phyloP scores from a whole-genome alignment of 2,797 vertebrate species.

The Balearica regulorum region DNA sequence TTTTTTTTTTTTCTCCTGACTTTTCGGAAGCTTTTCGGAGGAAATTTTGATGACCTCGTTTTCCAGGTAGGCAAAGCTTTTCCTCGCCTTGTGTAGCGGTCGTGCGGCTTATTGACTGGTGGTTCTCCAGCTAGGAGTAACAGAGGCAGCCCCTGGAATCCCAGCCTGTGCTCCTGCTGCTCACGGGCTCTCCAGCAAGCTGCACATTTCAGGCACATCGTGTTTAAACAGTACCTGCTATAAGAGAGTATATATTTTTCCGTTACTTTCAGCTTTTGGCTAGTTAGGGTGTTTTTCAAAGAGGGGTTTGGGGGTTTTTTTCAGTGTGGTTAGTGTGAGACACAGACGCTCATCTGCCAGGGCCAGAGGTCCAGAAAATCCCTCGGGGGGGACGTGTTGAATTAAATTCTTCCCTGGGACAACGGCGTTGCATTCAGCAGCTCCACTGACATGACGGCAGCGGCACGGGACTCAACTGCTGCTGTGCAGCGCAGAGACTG shows the following conservation, averaged over 20 bases:
- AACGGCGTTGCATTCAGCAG: not conserved
- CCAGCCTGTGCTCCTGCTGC: not conserved
- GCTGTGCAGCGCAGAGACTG: not conserved
- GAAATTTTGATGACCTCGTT: not conserved
- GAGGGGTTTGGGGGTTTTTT: not conserved
- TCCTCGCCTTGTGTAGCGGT: not conserved
- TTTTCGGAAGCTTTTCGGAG: accelerated
- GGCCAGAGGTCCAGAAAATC: not conserved
- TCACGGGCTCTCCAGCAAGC: not conserved
- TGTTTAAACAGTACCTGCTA: not conserved
- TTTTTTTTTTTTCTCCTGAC: not conserved
- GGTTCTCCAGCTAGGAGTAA: not conserved
- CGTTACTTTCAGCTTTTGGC: not conserved
- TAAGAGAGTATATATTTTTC: not conserved
- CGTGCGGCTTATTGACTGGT: accelerated
- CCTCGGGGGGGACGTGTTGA: not conserved
- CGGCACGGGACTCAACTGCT: accelerated
- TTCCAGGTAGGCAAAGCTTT: conserved; percentile 51
- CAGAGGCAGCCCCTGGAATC: not conserved
- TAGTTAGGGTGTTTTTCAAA: not conserved
- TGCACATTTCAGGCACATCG: not conserved
- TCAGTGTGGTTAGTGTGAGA: not conserved
- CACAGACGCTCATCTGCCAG: not conserved
- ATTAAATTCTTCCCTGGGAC: not conserved
- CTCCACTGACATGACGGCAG: not conserved